These are phyloP conservation scores for Mormoops blainvillei DNA, from an alignment of 2,113 vertebrate genomes.

Conservation along the genomic window DNA sequence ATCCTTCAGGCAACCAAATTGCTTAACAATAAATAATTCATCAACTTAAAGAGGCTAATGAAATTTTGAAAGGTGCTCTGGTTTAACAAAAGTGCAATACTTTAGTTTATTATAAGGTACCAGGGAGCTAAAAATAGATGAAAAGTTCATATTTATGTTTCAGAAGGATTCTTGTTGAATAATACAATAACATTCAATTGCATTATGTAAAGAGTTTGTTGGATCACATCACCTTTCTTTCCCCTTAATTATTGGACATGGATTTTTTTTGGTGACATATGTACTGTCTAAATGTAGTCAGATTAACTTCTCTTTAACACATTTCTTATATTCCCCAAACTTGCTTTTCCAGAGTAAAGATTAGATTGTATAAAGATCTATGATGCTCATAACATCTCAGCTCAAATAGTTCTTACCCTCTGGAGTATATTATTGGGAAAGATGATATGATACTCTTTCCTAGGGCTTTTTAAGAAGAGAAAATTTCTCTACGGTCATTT, in stretches of 20 bases:
- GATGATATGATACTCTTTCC: not conserved
- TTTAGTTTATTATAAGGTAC: not conserved
- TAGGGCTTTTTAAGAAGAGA: not conserved
- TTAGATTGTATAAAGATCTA: not conserved
- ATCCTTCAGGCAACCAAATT: slow-evolving; percentile 26
- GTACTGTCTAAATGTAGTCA: not conserved
- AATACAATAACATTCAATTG: not conserved
- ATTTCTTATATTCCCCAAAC: not conserved
- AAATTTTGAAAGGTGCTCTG: slow-evolving; percentile 13
- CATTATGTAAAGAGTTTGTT: not conserved
- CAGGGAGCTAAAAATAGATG: slow-evolving; percentile 4
- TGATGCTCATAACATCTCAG: not conserved
- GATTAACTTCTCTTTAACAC: not conserved
- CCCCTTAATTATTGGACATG: not conserved
- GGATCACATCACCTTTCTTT: not conserved
- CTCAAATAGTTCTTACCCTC: not conserved
- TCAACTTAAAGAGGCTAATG: slow-evolving; percentile 15
- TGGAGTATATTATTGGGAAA: not conserved
- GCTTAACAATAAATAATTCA: slow-evolving; percentile 42
- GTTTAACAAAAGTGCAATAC: not conserved
- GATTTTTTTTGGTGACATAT: not conserved
- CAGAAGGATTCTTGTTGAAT: not conserved
- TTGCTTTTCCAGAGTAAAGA: not conserved
- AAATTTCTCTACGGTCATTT: not conserved
- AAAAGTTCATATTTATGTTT: slow-evolving; percentile 38